phyloP scores from a whole-genome alignment of 1,140 invertebrate species.

The Drosophila biarmipes region DNA sequence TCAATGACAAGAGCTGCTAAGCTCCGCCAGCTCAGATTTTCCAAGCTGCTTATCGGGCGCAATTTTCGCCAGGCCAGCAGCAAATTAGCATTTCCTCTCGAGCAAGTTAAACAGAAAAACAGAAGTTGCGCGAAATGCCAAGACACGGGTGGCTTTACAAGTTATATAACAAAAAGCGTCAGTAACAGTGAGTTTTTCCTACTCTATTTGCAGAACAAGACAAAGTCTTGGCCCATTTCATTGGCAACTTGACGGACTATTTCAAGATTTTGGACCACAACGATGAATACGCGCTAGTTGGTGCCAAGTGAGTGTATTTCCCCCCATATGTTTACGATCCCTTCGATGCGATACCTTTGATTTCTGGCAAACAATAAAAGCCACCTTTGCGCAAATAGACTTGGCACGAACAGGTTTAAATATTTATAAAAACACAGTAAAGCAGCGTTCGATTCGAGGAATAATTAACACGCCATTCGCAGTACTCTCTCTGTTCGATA shows the following conservation, averaged over 20 bases:
- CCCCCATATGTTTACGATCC: slow-evolving; percentile 20
- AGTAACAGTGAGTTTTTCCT: slow-evolving; percentile 12
- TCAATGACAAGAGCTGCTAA: slow-evolving; percentile 53
- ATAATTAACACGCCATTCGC: slow-evolving; percentile 64
- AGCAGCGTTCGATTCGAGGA: slow-evolving; percentile 52
- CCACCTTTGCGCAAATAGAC: slow-evolving; percentile 52
- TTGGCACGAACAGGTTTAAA: slow-evolving; percentile 49
- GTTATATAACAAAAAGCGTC: slow-evolving; percentile 14
- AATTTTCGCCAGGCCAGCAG: slow-evolving; percentile 74
- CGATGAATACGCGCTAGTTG: slow-evolving; percentile 85
- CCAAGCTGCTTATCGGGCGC: slow-evolving; percentile 64
- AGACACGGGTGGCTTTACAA: background rate
- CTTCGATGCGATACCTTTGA: slow-evolving; percentile 6
- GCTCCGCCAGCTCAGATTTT: slow-evolving; percentile 30
- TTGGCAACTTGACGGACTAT: slow-evolving; percentile 84
- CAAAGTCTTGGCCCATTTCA: slow-evolving; percentile 76
- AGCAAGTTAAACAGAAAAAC: slow-evolving; percentile 34
- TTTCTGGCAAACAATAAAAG: slow-evolving; percentile 37
- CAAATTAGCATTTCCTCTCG: slow-evolving; percentile 69
- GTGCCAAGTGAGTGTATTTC: slow-evolving; percentile 83
- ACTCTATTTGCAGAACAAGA: slow-evolving; percentile 69
- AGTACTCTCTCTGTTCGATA: slow-evolving; percentile 33
- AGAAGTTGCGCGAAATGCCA: slow-evolving; percentile 8
- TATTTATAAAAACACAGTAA: slow-evolving; percentile 52
- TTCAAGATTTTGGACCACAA: slow-evolving; percentile 86